Conservation (phyloP, 2,888 invertebrate genomes). For the Empis livida region DNA sequence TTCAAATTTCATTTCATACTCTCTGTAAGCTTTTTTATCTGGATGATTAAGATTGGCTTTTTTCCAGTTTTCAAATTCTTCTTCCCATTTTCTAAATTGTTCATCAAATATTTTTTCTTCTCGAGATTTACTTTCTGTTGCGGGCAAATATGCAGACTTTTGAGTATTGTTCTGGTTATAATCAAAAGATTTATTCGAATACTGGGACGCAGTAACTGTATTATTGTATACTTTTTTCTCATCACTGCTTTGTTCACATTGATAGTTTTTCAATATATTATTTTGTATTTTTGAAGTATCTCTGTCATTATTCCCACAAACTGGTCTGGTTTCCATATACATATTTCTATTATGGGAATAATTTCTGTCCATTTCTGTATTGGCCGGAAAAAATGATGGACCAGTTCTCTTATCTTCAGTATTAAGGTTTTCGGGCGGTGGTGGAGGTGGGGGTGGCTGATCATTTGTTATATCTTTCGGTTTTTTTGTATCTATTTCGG, state of each 20-base stretch:
- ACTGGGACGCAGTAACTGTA: too few species aligned
- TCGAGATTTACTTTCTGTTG: too few species aligned
- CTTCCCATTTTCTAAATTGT: conserved; percentile 84
- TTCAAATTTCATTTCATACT: conserved; percentile 83
- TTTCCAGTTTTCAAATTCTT: conserved; percentile 85
- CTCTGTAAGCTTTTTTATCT: conserved; percentile 70
- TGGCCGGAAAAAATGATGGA: neutral
- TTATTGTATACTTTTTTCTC: too few species aligned
- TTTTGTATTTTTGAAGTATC: neutral
- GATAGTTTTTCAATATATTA: conserved; percentile 4
- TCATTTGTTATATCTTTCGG: conserved; percentile 5
- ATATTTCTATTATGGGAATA: too few species aligned
- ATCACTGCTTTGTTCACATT: neutral
- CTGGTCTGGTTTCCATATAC: too few species aligned
- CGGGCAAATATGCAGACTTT: too few species aligned
- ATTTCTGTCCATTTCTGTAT: too few species aligned
- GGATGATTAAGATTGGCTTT: conserved; percentile 84
- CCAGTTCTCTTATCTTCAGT: too few species aligned
- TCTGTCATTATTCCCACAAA: neutral
- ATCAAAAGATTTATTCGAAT: too few species aligned
- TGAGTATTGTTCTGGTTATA: too few species aligned
- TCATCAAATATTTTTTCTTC: conserved; percentile 78
- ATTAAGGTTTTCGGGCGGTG: conserved; percentile 1
- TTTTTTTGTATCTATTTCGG: neutral
- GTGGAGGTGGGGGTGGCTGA: conserved; percentile 22